Evolutionary conservation across 2,797 vertebrate species (phyloP).

Genomic region (Gouania willdenowi): DNA sequence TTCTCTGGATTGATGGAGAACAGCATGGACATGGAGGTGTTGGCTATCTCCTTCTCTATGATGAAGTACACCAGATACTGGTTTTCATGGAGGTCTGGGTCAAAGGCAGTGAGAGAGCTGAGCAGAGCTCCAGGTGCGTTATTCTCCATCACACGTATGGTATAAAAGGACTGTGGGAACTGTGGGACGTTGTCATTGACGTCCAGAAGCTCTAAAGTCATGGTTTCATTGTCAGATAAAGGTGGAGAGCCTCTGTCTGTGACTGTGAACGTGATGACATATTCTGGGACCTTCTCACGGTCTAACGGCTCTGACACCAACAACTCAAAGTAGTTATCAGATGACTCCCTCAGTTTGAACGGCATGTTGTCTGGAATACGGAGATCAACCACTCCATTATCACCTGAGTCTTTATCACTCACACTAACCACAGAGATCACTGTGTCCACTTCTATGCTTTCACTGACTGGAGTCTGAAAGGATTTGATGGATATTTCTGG

Average conservation of each 20-base stretch:
- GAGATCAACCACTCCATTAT: conserved; percentile 66
- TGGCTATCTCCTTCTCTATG: conserved; percentile 58
- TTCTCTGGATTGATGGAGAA: conserved; percentile 67
- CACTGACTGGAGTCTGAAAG: conserved; percentile 59
- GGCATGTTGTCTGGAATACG: conserved; percentile 57
- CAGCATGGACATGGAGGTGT: conserved; percentile 64
- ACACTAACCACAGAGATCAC: conserved; percentile 74
- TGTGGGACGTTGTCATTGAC: conserved; percentile 76
- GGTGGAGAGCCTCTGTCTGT: conserved; percentile 65
- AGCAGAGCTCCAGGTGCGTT: conserved; percentile 64
- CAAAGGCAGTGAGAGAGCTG: conserved; percentile 52
- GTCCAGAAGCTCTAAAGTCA: conserved; percentile 68
- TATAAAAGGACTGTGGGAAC: conserved; percentile 64
- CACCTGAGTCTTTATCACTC: conserved; percentile 67
- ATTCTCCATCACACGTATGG: conserved; percentile 62
- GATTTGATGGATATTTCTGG: conserved; percentile 71
- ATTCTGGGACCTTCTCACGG: conserved; percentile 59
- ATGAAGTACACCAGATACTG: conserved; percentile 69
- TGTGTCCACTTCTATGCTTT: conserved; percentile 58
- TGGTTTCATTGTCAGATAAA: conserved; percentile 53
- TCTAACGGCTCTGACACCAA: conserved; percentile 64
- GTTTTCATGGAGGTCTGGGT: conserved; percentile 70
- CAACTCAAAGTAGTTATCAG: conserved; percentile 66
- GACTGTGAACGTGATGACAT: conserved; percentile 70
- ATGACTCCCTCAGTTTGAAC: conserved; percentile 66